Base-by-base conservation (phyloP, 37 sponge, comb jelly and placozoan genomes). In the Crambe crambe region DNA sequence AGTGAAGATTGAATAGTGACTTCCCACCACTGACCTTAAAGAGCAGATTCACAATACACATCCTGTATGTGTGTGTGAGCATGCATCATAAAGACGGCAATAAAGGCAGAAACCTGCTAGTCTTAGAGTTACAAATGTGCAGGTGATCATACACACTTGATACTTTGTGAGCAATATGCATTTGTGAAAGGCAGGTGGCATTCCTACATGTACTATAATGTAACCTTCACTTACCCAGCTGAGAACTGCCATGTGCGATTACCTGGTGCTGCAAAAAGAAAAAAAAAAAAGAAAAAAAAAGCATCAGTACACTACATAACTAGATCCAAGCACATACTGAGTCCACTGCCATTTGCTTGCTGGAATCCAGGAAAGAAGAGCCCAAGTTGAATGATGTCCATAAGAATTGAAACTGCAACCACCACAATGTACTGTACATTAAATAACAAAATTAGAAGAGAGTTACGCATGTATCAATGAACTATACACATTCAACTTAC, bases 221-320 rank as follows among this genome's bases (percentile, higher is more conserved):
- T 15, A 47, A 4, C 0, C 18, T 9, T n/a, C n/a, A n/a, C 70
- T 70, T 82, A 82, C 82, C 44, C 75, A 54, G 83, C 83, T 21
- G 83, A 83, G 41, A 83, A 83, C 67, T 83, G 75, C 75, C 75
- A 83, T 5, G 83, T 83, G 2, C 83, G 36, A 2, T n/a, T 5
- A 39, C 1, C 1, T 25, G 37, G n/a, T 66, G n/a, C 57, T 54
- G 37, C 17, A 51, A 5, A 25, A 21, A 60, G 40, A 61, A 32
- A 32, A 42, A 37, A 58, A 56, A 25, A 21, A 37, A 15, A 66
- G 4, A 30, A 9, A 18, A 17, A 15, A 30, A 20, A 31, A 66
- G 20, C 37, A 36, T 36, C 3, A 31, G 1, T 62, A 26, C 23
- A 18, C 22, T 18, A 26, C 22, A 27, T 37, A 68, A 12, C 39